Conservation (phyloP, 2,113 vertebrate genomes). For the Indicator maculatus region DNA sequence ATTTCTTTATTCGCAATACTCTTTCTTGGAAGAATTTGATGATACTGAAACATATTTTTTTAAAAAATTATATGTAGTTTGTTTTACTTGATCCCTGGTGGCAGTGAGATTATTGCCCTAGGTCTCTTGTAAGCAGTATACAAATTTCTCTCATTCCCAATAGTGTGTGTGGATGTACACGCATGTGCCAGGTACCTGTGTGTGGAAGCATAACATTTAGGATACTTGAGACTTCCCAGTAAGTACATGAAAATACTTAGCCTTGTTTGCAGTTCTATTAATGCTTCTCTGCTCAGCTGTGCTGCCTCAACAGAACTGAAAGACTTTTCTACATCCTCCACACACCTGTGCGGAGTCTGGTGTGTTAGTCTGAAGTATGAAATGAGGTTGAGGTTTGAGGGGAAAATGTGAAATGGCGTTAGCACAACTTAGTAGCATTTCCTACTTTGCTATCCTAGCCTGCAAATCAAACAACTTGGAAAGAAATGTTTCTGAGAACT, state of each 20-base stretch:
- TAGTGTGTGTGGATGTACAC: background rate
- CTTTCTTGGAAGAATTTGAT: background rate
- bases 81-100: background rate
- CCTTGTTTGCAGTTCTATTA: background rate
- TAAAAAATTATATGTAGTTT: background rate
- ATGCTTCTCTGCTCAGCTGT: background rate
- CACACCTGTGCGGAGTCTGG: conserved; percentile 21
- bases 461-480: background rate
- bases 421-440: background rate
- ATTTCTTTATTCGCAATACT: background rate
- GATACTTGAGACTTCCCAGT: background rate
- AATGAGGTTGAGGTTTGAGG: background rate
- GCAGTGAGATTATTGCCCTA: background rate
- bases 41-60: background rate
- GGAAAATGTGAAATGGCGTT: background rate
- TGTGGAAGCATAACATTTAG: background rate
- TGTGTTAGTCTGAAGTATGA: background rate
- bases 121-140: background rate
- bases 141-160: background rate
- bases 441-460: background rate
- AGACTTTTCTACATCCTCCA: conserved; percentile 8
- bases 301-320: conserved; percentile 9
- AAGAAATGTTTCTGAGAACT: background rate
- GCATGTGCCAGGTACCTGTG: background rate
- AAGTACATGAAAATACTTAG: background rate